Evolutionary conservation across 2,113 vertebrate species (phyloP), one percentile per base, ranked within the genome.

Genomic region (Coregonus clupeaformis): DNA sequence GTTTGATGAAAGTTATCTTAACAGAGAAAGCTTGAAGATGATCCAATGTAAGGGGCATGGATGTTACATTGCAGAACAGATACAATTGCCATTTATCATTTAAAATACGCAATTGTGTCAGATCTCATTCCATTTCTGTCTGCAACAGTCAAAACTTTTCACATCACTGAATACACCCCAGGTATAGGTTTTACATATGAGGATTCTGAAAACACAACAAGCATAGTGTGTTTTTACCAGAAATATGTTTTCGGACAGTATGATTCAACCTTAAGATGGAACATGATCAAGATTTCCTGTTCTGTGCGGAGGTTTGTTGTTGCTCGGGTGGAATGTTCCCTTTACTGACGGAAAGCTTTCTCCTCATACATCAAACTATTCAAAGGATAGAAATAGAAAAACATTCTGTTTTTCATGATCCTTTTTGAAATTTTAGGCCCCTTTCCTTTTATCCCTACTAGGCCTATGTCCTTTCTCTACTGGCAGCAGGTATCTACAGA

Each of bases 221-320:
- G 2, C 27, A 25, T 65, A 27, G 24, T 25, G 25, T 27, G 25
- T 65, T 65, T 65, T 16, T 16, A 25, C 27, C 63, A 65, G 63
- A 65, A 65, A 16, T 6, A 29, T 6, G 27, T 22, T 52, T 82
- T 86, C 80, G 49, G 80, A 63, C 60, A 78, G 32, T 73, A 69
- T 83, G 82, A 88, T 80, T 85, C 85, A 82, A 86, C 77, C 75
- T 18, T 78, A 83, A 85, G 86, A n/a, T 77, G 66, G 78, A 84
- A 86, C 76, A 80, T 85, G 72, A 82, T 69, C 74, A 68, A 68
- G 69, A 64, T 59, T 16, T 60, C 80, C 70, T 74, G 69, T 80
- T 13, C 80, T 83, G 30, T 68, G 72, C 13, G 36, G 59, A 64
- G 71, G 59, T n/a, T 36, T 63, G 69, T 78, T 7, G 22, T 69